Evolutionary conservation across 2,113 vertebrate species (phyloP), one percentile per base, ranked within the genome.

Genomic region (Ptyas mucosa): DNA sequence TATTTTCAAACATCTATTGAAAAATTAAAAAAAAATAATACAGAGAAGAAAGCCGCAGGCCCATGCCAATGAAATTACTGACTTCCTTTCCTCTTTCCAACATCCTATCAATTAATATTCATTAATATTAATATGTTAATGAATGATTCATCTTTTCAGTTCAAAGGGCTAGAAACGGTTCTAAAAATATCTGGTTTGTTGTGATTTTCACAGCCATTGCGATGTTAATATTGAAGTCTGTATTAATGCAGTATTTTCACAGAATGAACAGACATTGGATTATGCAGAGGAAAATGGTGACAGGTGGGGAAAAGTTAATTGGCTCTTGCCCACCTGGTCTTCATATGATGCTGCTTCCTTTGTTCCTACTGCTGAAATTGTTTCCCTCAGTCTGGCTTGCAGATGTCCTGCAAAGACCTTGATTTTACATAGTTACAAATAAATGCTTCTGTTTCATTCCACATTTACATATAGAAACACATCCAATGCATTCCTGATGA

Each of bases 381-480:
- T 87, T 15, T 15, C 69, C 46, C 23, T 12, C n/a, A 39, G 57
- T 75, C 87, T 92, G 91, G 87, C 34, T 69, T 89, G 58, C 91
- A 92, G 91, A 92, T 92, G 91, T 92, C 61, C 87, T 52, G 39
- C 46, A 58, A 34, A 87, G 88, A 93, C n/a, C 81, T 93, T 93
- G 46, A 52, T 34, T 86, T 89, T 90, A 55, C 53, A 93, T n/a
- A 85, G 46, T 39, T 29, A 52, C 21, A 52, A 90, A 89, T 51
- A 90, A 86, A 90, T 39, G 54, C 53, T 86, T 85, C 53, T 93
- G 26, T 90, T 58, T 93, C 29, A 61, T 89, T 93, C 75, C 5
- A 52, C 46, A 90, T 93, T 90, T 86, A 86, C 54, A 86, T 90
- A 55, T 86, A 75, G 75, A 90, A 90, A 85, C 54, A 52, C 58